Evolutionary conservation across 2,888 invertebrate species (phyloP), one percentile per base, ranked within the genome.

Genomic region (Orthosia gothica): DNA sequence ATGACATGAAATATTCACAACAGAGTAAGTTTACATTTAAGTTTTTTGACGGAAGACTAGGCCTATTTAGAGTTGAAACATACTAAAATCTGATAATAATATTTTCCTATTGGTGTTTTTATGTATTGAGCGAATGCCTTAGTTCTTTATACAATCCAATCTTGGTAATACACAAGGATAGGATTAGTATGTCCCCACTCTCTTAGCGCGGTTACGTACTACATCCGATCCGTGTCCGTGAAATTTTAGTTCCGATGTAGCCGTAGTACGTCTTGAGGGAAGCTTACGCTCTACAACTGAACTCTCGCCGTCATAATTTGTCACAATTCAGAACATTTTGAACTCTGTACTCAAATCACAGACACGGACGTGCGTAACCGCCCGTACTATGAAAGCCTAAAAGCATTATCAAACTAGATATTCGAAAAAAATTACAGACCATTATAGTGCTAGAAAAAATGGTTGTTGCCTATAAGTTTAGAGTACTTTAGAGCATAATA

Each of bases 1-100:
- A 70, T 74, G 63, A 81, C 61, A 80, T 59, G 69, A 85, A 75
- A 69, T 79, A 83, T 81, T 76, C 64, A 85, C 76, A 81, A 83
- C 59, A 76, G 68, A 74, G 45, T 78, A 76, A 64, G 62, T 63
- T 64, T 50, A 61, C 40, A 49, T 68, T 69, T 23, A 67, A 71
- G 55, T 77, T 73, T 62, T 68, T 65, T 62, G 32, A 74, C 64
- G 83, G 76, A 85, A 83, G 76, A 81, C 79, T 79, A 85, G 82
- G 85, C 79, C 82, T 72, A 72, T 63, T 54, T 32, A n/a, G 16
- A 54, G 55, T 67, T 61, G 69, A 73, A 32, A 68, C 45, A 72
- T 69, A 63, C 20, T 20, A 1, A n/a, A 0, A 58, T n/a, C n/a
- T 13, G 20, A 26, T 0, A 9, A 40, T 40, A 40, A 40, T 40